A percentile compares a stretch with the other conserved stretches of the same genome.
These are phyloP conservation scores for Microhierax caerulescens DNA, from an alignment of 2,797 vertebrate species.

Conservation along the genomic window DNA sequence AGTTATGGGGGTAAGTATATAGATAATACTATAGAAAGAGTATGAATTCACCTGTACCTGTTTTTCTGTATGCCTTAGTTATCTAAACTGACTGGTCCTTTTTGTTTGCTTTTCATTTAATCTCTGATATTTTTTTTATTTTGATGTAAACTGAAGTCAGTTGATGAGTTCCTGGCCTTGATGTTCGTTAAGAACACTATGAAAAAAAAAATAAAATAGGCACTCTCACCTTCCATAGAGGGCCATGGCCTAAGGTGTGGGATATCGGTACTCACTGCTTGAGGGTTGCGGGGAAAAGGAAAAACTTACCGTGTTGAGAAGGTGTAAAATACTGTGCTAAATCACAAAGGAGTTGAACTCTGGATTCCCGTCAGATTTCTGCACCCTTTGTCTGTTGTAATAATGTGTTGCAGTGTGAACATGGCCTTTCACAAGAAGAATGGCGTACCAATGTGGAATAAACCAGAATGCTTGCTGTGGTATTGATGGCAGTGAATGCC, in stretches of 20 bases:
- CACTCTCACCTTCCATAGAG: not conserved
- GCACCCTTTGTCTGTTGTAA: not conserved
- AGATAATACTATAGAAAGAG: not conserved
- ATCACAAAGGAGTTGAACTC: not conserved
- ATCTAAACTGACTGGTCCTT: not conserved
- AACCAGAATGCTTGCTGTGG: not conserved
- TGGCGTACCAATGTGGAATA: not conserved
- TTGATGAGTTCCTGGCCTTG: not conserved
- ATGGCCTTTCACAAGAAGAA: conserved; percentile 15
- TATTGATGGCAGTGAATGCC: not conserved
- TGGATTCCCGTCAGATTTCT: conserved; percentile 7
- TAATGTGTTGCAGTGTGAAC: not conserved
- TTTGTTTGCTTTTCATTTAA: not conserved
- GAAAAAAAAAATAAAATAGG: not conserved
- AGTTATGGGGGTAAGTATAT: not conserved
- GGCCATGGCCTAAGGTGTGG: not conserved
- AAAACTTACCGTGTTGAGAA: not conserved
- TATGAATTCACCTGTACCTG: not conserved
- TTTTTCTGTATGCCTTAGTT: not conserved
- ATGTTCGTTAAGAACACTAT: not conserved
- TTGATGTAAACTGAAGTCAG: not conserved
- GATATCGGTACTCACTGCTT: not conserved
- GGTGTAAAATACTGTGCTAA: not conserved
- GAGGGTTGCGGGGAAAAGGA: not conserved
- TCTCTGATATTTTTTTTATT: not conserved